These are phyloP conservation scores for Campopleginae sp. DNA, from an alignment of 2,888 invertebrate species.

Conservation along the genomic window DNA sequence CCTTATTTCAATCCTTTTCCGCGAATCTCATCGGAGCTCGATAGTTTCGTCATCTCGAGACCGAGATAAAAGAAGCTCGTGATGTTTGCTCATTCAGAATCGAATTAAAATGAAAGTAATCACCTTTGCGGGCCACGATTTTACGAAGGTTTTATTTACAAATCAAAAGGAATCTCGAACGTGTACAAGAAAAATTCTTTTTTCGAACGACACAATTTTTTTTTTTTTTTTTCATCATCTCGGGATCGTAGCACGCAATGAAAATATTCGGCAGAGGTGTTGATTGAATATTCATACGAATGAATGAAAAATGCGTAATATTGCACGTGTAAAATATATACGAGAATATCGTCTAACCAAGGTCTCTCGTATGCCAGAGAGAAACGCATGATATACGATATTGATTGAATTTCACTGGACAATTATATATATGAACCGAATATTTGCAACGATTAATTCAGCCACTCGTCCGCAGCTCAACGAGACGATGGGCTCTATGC, in stretches of 20 bases:
- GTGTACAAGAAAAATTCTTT: too few relatives aligned
- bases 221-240: constrained; percentile 16
- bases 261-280: not conserved
- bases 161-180: too few relatives aligned
- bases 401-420: constrained; percentile 4
- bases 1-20: not conserved
- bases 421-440: constrained; percentile 6
- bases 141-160: too few relatives aligned
- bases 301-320: constrained; percentile 29
- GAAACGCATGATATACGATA: constrained; percentile 34
- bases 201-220: not conserved
- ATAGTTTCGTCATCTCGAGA: not conserved
- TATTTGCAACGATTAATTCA: not conserved
- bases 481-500: not conserved
- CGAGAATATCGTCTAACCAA: constrained; percentile 17
- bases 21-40: not conserved
- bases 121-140: too few relatives aligned
- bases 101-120: too few relatives aligned
- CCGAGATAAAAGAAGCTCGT: not conserved
- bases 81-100: too few relatives aligned
- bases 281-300: constrained; percentile 29
- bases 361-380: not conserved
- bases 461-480: not conserved
- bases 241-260: not conserved
- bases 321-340: not conserved